Evolutionary conservation across 2,888 invertebrate genomes (phyloP).

Genomic region (Agrilus biguttatus): DNA sequence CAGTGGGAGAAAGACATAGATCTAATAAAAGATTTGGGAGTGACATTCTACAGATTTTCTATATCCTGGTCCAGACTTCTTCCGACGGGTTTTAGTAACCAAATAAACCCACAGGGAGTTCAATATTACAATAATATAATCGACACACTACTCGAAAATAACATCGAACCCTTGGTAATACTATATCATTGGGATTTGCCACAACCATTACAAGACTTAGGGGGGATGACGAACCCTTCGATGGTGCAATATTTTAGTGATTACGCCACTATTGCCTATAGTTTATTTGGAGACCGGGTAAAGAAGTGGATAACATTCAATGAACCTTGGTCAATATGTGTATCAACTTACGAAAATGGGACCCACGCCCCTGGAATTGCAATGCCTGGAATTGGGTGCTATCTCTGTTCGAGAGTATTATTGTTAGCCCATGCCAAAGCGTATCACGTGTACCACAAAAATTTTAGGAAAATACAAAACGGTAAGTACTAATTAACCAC

Average conservation of each 20-base stretch:
- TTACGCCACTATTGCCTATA: slow-evolving; percentile 39
- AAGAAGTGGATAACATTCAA: slow-evolving; percentile 42
- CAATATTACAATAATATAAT: slow-evolving; percentile 47
- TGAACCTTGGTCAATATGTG: slow-evolving; percentile 28
- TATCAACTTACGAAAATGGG: slow-evolving; percentile 23
- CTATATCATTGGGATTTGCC: slow-evolving; percentile 56
- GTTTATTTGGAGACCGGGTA: slow-evolving; percentile 23
- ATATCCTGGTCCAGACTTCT: slow-evolving; percentile 49
- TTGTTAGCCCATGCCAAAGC: slow-evolving; percentile 49
- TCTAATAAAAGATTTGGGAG: slow-evolving; percentile 15
- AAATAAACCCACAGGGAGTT: slow-evolving; percentile 44
- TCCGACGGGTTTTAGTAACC: slow-evolving; percentile 40
- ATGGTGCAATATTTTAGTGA: slow-evolving; percentile 45
- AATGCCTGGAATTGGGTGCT: slow-evolving; percentile 41
- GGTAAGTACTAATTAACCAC: slow-evolving; percentile 9
- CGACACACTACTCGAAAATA: slow-evolving; percentile 34
- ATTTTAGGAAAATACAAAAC: slow-evolving; percentile 27
- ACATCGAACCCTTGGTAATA: slow-evolving; percentile 43
- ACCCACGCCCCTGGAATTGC: slow-evolving; percentile 33
- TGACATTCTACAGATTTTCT: slow-evolving; percentile 37
- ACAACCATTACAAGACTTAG: slow-evolving; percentile 39
- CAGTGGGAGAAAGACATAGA: slow-evolving; percentile 16
- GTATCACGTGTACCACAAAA: slow-evolving; percentile 40
- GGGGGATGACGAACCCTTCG: slow-evolving; percentile 43
- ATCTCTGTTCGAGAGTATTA: slow-evolving; percentile 47